Base-by-base conservation (phyloP, 2,113 vertebrate species). In the Sphyrna mokarran region DNA sequence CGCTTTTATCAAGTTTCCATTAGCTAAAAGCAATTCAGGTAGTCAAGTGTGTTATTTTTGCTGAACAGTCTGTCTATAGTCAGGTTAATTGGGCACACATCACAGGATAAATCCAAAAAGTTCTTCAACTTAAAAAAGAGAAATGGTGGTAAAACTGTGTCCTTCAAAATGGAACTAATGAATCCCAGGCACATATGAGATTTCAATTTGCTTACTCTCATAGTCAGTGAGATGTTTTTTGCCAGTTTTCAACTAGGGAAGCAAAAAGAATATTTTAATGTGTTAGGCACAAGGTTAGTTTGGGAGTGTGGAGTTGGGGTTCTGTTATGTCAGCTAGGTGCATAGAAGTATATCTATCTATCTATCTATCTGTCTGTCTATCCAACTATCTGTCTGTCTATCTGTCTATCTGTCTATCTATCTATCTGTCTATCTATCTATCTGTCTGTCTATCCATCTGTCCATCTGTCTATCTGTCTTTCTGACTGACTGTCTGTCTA, bases 1-100 rank as follows among this genome's bases (percentile, higher is more conserved):
- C 96, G 96, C 69, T n/a, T 96, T 96, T 96, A 96, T 96, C 96
- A 96, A 94, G 95, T 96, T 96, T 83, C 85, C 1, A 1, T 96
- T 96, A 96, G 85, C 95, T 26, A 96, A 96, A 97, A 40, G 85
- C 91, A 68, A 68, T 72, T 94, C 37, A 69, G 68, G 13, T 70
- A 70, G 93, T 61, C 37, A 33, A 94, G n/a, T 40, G 23, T 94
- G 93, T 94, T 94, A 43, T 69, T 69, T 40, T 70, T 70, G 93
- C 72, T 23, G 40, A 94, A 23, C 69, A 26, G 37, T 94, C 93
- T 26, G 14, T 43, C 37, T 70, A 26, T 14, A 94, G n/a, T 23
- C 37, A 40, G 63, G 66, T 61, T 91, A 58, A 63, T 91, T 63
- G 11, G 63, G 37, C 40, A 94, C 68, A 94, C 68, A 94, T 22